These are phyloP conservation scores for Tethea ocularis DNA, from an alignment of 2,888 invertebrate genomes.

Conservation along the genomic window DNA sequence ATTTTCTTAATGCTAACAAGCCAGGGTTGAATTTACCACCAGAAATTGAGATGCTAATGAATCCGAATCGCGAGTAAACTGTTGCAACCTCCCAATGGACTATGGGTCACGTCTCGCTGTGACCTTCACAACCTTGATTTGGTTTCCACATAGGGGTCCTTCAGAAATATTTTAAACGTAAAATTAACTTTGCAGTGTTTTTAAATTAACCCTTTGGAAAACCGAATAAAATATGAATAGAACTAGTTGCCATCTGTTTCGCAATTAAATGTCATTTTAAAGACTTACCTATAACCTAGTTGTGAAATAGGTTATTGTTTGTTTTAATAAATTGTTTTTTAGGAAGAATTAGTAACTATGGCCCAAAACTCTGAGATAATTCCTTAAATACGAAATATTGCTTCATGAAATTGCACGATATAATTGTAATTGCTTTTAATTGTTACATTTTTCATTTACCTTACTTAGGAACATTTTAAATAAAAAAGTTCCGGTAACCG, in stretches of 20 bases:
- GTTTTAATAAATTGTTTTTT: no score
- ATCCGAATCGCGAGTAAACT: constrained; percentile 57
- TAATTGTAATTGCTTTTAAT: no score
- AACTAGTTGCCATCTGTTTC: constrained; percentile 33
- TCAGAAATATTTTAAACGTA: constrained; percentile 64
- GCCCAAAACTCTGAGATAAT: no score
- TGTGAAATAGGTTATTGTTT: no score
- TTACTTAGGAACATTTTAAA: no score
- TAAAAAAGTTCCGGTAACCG: no score
- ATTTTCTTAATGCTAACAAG: constrained; percentile 67
- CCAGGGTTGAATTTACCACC: constrained; percentile 64
- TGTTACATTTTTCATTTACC: no score
- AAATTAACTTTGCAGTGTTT: constrained; percentile 57
- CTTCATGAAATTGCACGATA: constrained; percentile 21
- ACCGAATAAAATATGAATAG: constrained; percentile 48
- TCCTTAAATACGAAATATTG: constrained; percentile 11
- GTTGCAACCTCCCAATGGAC: constrained; percentile 70
- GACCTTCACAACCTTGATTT: constrained; percentile 92
- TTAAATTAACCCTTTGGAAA: constrained; percentile 61
- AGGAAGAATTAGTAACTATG: no score
- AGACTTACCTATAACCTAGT: no score
- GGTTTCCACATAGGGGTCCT: constrained; percentile 90
- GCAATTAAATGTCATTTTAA: neutral
- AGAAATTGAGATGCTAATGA: constrained; percentile 56
- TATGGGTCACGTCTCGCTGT: constrained; percentile 88